phyloP scores from a whole-genome alignment of 2,888 invertebrate genomes.

The Agriopis leucophaearia region DNA sequence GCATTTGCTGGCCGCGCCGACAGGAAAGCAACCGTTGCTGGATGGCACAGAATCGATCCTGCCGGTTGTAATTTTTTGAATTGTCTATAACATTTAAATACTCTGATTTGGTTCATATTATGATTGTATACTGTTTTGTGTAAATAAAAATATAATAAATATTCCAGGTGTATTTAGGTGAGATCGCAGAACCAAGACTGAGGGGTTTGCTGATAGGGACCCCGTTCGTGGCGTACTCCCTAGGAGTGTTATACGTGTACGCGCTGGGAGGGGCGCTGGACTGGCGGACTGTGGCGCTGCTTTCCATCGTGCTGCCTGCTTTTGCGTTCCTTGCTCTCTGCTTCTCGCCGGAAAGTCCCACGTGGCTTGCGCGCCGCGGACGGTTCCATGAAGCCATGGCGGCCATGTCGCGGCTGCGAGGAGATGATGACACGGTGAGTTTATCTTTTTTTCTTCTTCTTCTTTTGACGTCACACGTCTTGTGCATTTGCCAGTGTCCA shows the following conservation, averaged over 20 bases:
- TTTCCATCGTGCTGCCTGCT: constrained; percentile 87
- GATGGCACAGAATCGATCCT: no score
- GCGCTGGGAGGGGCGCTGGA: constrained; percentile 89
- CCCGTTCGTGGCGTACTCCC: constrained; percentile 91
- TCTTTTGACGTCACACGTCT: no score
- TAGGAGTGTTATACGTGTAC: constrained; percentile 91
- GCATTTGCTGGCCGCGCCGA: no score
- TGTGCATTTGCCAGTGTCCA: no score
- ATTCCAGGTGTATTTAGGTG: constrained; percentile 90
- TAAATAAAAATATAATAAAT: no score
- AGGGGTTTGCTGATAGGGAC: constrained; percentile 90
- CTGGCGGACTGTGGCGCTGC: constrained; percentile 90
- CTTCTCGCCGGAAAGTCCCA: constrained; percentile 91
- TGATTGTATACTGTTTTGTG: no score
- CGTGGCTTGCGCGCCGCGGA: constrained; percentile 89
- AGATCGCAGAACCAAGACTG: constrained; percentile 90
- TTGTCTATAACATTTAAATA: no score
- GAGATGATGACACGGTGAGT: constrained; percentile 85
- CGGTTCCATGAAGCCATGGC: constrained; percentile 84
- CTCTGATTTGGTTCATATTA: no score
- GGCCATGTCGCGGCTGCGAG: constrained; percentile 87
- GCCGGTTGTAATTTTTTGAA: no score
- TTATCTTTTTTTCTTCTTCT: no score
- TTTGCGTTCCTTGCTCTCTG: constrained; percentile 87
- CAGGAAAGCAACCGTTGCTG: no score